A percentile compares a stretch with the other conserved stretches of the same genome.
Conservation (phyloP, 2,888 invertebrate species). For the Sialis lutaria region DNA sequence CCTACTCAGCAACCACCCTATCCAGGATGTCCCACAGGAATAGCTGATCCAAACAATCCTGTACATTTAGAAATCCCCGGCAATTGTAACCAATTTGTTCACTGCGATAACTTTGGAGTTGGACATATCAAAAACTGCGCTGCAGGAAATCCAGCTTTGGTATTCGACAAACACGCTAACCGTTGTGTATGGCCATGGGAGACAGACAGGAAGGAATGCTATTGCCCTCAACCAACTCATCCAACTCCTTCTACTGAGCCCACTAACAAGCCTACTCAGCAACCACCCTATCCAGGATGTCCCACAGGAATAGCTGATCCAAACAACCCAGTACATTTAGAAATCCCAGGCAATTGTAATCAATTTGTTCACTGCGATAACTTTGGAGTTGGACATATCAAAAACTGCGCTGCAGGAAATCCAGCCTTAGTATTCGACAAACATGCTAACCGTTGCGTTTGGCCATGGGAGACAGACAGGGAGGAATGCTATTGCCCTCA, state of each 20-base stretch:
- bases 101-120: neutral
- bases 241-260: neutral
- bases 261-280: no score
- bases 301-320: neutral
- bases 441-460: neutral
- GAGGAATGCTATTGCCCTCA: neutral
- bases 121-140: neutral
- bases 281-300: neutral
- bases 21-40: neutral
- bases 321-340: neutral
- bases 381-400: neutral
- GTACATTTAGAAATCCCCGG: neutral
- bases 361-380: slow-evolving; percentile 1
- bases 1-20: neutral
- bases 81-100: neutral
- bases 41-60: neutral
- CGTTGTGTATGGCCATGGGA: slow-evolving; percentile 1
- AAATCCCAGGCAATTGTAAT: neutral
- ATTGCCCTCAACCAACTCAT: neutral
- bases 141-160: neutral
- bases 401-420: neutral
- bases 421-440: neutral
- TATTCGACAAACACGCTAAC: neutral
- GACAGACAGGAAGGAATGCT: neutral
- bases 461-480: neutral